Base-by-base conservation (phyloP, 2,113 vertebrate genomes). In the Catharus minimus region DNA sequence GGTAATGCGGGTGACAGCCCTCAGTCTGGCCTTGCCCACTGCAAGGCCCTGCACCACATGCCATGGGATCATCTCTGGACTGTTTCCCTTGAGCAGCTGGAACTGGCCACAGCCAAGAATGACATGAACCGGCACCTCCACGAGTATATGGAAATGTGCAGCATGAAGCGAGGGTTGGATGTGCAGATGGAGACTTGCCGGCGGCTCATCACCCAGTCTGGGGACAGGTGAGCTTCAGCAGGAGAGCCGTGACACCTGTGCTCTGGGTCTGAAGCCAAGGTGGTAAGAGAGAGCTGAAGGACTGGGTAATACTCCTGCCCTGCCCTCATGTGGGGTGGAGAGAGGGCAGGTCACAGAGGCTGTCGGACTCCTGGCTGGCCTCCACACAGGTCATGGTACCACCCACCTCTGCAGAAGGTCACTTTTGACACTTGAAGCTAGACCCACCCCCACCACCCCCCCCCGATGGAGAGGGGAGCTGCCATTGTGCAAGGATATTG, bases 131-230 rank as follows among this genome's bases (percentile, higher is more conserved):
- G 99, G 7, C 99, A 99, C 92, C 97, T 99, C 65, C 99, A 99
- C 0, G 99, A 99, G 94, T 99, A 99, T 97, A 99, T 99, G 99
- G 99, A 99, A 92, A 99, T 99, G 99, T 99, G 99, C 91, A 99
- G 99, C 66, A 99, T 99, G 99, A 99, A 99, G 95, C 97, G 99
- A 52, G 99, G 99, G 38, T 97, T 99, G 93, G 99, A 99, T 0
- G 99, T 99, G 78, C 99, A 99, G 97, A 99, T 99, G 99, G 99
- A 99, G 98, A 99, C 99, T 15, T 99, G 99, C 92, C 98, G 99
- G 81, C 98, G 98, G 55, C 98, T 99, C 86, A 99, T 99, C 97
- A 99, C 98, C 19, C 99, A 99, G 96, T 99, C 98, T 8, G 99
- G 98, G 86, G 98, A 99, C 95, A 98, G 98, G 98, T 99, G 74